Percentiles rank a stretch among this genome's conserved stretches.
phyloP scores from a whole-genome alignment of 2,888 invertebrate species.

The Crossocerus cetratus region DNA sequence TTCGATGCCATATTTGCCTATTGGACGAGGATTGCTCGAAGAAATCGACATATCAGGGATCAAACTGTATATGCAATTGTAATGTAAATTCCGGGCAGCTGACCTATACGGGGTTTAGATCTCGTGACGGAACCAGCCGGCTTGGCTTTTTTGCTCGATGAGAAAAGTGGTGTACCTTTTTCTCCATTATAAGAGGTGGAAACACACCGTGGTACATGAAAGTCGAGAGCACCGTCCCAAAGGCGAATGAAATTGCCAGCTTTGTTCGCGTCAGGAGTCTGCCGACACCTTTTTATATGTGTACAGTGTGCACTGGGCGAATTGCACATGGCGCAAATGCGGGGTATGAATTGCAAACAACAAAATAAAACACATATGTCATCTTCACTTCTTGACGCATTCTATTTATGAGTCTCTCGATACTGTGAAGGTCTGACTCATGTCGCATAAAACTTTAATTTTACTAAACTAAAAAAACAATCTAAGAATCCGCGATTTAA shows the following conservation, averaged over 20 bases:
- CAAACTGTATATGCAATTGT: not conserved
- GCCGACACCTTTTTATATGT: conserved; percentile 48
- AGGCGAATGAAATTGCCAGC: conserved; percentile 68
- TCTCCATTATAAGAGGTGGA: conserved; percentile 34
- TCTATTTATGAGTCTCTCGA: no score
- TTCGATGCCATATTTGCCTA: no score
- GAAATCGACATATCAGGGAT: not conserved
- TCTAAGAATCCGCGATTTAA: not conserved
- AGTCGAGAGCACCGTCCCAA: conserved; percentile 16
- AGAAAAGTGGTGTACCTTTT: conserved; percentile 34
- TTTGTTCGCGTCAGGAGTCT: conserved; percentile 69
- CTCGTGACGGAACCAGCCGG: not conserved
- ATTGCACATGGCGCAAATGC: not conserved
- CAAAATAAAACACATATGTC: no score
- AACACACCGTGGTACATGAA: conserved; percentile 25
- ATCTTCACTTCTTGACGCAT: no score
- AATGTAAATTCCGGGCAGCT: not conserved
- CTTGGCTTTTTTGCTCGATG: not conserved
- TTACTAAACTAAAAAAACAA: no score
- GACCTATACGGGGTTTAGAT: no score
- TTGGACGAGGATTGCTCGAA: not conserved
- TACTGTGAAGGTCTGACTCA: no score
- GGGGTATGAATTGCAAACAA: no score
- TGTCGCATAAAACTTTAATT: not conserved
- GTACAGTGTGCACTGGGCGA: not conserved